These are phyloP conservation scores for Pollimyrus isidori DNA, from an alignment of 2,113 vertebrate genomes.

Conservation along the genomic window DNA sequence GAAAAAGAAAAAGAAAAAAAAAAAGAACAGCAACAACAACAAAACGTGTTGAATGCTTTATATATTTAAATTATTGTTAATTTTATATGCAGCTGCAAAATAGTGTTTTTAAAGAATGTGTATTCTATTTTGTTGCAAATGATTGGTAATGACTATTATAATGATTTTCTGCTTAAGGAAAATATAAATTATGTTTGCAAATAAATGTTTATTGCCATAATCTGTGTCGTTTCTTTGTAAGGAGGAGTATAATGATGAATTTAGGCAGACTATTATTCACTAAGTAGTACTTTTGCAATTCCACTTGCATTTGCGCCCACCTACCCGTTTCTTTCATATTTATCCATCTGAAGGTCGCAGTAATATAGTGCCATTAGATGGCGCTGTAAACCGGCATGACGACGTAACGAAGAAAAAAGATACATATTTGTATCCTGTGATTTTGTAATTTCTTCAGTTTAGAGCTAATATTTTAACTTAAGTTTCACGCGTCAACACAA, in stretches of 20 bases:
- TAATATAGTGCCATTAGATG: not conserved
- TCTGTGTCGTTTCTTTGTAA: not conserved
- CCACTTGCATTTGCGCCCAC: not conserved
- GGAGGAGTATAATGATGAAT: not conserved
- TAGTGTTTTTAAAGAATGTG: conserved; percentile 35
- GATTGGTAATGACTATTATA: conserved; percentile 32
- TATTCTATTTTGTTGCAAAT: conserved; percentile 41
- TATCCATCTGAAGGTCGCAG: not conserved
- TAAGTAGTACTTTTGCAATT: not conserved
- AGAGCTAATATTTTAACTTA: not conserved
- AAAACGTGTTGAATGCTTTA: conserved; percentile 25
- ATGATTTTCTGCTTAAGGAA: conserved; percentile 38
- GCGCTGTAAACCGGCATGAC: not conserved
- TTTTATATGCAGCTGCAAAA: conserved; percentile 36
- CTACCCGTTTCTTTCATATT: not conserved
- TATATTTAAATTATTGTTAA: conserved; percentile 40
- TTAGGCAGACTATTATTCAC: not conserved
- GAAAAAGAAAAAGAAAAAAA: conserved; percentile 14
- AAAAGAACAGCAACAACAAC: not conserved
- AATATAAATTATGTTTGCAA: conserved; percentile 45
- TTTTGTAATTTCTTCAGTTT: not conserved
- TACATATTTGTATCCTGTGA: not conserved
- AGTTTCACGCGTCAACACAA: not conserved
- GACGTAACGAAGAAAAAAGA: not conserved
- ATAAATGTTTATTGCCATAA: conserved; percentile 44